Base-by-base conservation (phyloP, 2,113 vertebrate species). In the Empidonax traillii region DNA sequence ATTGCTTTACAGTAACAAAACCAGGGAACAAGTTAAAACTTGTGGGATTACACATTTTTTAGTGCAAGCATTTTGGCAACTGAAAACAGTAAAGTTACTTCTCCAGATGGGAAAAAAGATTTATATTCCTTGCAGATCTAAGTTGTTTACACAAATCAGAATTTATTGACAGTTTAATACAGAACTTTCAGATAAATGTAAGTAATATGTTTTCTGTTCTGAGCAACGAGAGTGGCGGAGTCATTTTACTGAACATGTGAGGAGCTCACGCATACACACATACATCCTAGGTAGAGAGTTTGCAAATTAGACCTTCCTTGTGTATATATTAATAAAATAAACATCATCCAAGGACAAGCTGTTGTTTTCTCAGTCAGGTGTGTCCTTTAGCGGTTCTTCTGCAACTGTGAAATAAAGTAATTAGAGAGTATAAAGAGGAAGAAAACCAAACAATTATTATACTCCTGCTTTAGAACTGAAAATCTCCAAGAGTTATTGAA, bases 391-490 rank as follows among this genome's bases (percentile, higher is more conserved):
- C 39, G 92, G 96, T 93, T 85, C 89, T 98, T 96, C 93, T 86
- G 62, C 41, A 93, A 95, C 95, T 95, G 87, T 49, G 77, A 96
- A 97, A 97, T 92, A 92, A 97, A 97, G 77, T 97, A 96, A 98
- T 98, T 97, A 97, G 92, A 86, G 86, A 93, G 63, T 92, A 95
- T 94, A 85, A 92, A 79, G 83, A 92, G 85, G 94, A 97, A 97
- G 95, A 94, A 97, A 98, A 98, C 76, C 85, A 97, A 98, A 97
- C 93, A 97, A 96, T 97, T 97, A 97, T 97, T 96, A 95, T 69
- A 80, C 74, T 80, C 51, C 84, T 91, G 85, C 61, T 80, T 87
- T 94, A 88, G 63, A 97, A 97, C 27, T 96, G 96, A 97, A 98
- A 98, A 97, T 96, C 72, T 97, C 68, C 78, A 73, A 3, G 90